Evolutionary conservation across 2,113 vertebrate genomes (phyloP), one percentile per base, ranked within the genome.

Genomic region (Tachycineta bicolor): DNA sequence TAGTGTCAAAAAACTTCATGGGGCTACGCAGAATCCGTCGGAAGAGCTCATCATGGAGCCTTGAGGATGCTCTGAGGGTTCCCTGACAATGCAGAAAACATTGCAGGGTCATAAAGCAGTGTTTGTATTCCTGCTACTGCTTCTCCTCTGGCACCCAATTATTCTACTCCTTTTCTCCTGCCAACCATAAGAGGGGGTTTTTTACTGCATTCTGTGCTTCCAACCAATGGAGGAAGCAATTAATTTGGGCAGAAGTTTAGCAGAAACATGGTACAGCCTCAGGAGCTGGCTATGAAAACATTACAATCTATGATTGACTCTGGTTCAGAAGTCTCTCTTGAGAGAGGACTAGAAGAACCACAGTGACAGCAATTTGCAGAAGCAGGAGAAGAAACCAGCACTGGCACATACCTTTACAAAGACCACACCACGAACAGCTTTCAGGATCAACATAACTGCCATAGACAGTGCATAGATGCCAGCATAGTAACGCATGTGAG

Each of bases 1-100:
- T 99, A 2, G 98, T 98, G 94, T 99, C 99, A 55, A 99, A 99
- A 94, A 99, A 99, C 73, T 99, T 99, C 99, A 99, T 99, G n/a
- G 99, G 99, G 83, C 99, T 99, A 53, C 98, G 98, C 23, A 99
- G 98, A 93, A 99, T 99, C 77, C 98, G 98, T 31, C 98, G 98
- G 96, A 99, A 99, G 29, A 99, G 98, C 39, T 99, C 98, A 0
- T 99, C 99, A 4, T 99, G 99, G 28, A 99, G 98, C 84, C 97
- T 98, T 34, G 99, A 99, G 28, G 99, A 99, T 44, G 99, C 99
- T 78, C 98, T 96, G 43, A 99, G 96, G 3, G 99, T 99, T 77
- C 98, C 98, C 99, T 99, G 87, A 33, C 39, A 78, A 79, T 10
- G 49, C 14, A 89, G 46, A 53, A 79, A 77, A 81, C 5, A 12